Conservation (phyloP, 2,113 vertebrate genomes). For the Ahaetulla prasina region DNA sequence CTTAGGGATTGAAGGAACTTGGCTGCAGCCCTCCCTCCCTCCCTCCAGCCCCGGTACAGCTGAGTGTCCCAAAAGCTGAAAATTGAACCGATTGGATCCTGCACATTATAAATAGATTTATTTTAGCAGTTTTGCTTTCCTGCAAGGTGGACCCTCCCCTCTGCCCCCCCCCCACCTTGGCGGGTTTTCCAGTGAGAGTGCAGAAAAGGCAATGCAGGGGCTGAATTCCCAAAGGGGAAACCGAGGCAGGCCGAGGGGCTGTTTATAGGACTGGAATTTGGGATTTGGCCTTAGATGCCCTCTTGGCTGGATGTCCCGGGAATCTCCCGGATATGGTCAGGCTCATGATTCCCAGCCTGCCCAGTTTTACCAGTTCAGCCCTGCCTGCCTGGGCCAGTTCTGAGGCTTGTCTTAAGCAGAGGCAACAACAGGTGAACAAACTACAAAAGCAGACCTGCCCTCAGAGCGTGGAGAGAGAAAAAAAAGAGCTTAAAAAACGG, state of each 20-base stretch:
- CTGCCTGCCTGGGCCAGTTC: background rate
- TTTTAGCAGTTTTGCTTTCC: too few relatives aligned
- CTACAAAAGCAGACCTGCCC: background rate
- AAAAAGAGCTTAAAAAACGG: background rate
- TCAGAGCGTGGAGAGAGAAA: background rate
- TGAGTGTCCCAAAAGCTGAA: background rate
- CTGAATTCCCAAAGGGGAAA: background rate
- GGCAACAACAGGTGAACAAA: background rate
- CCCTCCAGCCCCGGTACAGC: background rate
- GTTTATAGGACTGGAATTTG: background rate
- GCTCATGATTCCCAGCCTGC: background rate
- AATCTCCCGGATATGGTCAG: background rate
- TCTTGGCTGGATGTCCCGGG: background rate
- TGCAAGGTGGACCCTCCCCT: accelerated
- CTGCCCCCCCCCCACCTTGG: background rate
- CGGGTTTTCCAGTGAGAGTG: background rate
- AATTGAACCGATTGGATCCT: background rate
- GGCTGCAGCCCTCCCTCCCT: too few relatives aligned
- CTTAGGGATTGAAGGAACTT: background rate
- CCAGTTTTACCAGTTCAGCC: background rate
- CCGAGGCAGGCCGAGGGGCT: background rate
- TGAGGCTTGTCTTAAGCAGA: background rate
- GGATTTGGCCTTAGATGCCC: background rate
- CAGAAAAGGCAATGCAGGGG: too few relatives aligned
- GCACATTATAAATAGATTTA: background rate